Conservation (phyloP, 2,797 vertebrate species). For the Lacerta agilis region DNA sequence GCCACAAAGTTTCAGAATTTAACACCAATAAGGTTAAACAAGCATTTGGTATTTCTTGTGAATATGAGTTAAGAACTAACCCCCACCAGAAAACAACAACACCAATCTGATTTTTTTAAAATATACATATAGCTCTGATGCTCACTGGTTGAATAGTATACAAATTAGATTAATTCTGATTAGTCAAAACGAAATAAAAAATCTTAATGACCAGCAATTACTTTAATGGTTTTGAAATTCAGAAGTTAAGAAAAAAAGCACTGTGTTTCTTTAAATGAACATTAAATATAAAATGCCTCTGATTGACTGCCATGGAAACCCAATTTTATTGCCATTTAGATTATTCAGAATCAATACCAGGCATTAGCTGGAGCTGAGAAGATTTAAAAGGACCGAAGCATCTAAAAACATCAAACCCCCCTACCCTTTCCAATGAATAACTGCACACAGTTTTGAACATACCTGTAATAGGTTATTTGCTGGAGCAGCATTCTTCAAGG, state of each 20-base stretch:
- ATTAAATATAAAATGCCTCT: conserved; percentile 81
- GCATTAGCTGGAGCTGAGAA: conserved; percentile 69
- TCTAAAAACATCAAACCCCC: conserved; percentile 46
- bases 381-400: conserved; percentile 53
- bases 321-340: conserved; percentile 81
- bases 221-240: conserved; percentile 78
- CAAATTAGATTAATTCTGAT: conserved; percentile 76
- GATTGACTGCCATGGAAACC: conserved; percentile 78
- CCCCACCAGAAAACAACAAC: too few relatives aligned
- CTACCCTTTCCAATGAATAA: conserved; percentile 57
- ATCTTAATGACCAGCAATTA: conserved; percentile 78
- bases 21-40: neutral
- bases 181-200: conserved; percentile 72
- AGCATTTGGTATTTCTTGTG: neutral
- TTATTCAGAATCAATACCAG: conserved; percentile 82
- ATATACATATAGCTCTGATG: conserved; percentile 27
- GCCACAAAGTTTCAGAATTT: neutral
- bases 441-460: conserved; percentile 64
- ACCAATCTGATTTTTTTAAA: neutral
- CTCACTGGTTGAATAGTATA: conserved; percentile 53
- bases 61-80: neutral
- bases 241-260: conserved; percentile 74
- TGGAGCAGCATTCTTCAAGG: conserved; percentile 52
- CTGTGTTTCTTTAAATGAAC: conserved; percentile 75
- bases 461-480: conserved; percentile 59